These are phyloP conservation scores for Emys orbicularis DNA, from an alignment of 2,797 vertebrate genomes.

Conservation along the genomic window DNA sequence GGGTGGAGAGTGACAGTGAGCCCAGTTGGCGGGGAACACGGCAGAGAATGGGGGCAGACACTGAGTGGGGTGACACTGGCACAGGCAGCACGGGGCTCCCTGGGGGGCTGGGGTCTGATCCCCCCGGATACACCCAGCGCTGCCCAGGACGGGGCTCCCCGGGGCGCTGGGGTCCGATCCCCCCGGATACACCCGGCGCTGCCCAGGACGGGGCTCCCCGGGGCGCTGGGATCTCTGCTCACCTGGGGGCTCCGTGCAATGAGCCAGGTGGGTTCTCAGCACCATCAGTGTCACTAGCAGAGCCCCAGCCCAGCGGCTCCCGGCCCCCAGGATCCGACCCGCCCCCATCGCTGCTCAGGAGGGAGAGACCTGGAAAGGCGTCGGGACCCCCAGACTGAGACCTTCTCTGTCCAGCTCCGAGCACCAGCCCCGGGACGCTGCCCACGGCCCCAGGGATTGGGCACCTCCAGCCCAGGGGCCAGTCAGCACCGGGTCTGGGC, in stretches of 20 bases:
- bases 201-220: no score
- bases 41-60: no score
- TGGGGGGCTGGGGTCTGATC: no score
- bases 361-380: not conserved
- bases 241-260: not conserved
- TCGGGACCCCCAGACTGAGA: not conserved
- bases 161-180: no score
- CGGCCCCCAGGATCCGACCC: not conserved
- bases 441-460: not conserved
- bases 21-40: no score
- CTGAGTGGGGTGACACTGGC: no score
- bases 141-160: no score
- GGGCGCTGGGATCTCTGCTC: not conserved
- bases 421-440: not conserved
- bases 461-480: not conserved
- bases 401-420: not conserved
- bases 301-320: not conserved
- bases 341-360: not conserved
- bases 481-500: not conserved
- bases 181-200: not conserved
- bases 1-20: no score
- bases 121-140: no score
- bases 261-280: not conserved
- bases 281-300: not conserved
- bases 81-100: no score